Conservation (phyloP, 2,888 invertebrate genomes). For the Asteroscopus sphinx region DNA sequence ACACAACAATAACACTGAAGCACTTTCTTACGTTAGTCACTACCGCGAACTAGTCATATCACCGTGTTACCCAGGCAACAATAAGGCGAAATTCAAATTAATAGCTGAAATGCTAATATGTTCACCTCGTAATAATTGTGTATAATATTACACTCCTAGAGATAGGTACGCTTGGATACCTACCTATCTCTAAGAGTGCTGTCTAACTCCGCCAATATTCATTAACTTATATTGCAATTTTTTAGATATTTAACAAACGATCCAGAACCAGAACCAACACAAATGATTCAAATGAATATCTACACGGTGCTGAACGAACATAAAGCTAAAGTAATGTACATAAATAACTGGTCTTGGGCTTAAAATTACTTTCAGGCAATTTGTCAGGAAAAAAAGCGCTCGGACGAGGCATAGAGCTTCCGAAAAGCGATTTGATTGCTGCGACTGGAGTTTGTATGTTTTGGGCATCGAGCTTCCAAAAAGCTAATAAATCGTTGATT, state of each 20-base stretch:
- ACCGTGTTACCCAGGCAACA: background rate
- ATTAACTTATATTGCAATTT: conserved; percentile 8
- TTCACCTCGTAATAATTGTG: conserved; percentile 1
- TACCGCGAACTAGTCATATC: background rate
- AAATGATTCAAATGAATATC: conserved; percentile 58
- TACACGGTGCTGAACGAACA: conserved; percentile 59
- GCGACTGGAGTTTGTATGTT: too few species aligned
- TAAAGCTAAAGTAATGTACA: conserved; percentile 78
- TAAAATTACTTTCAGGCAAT: conserved; percentile 87
- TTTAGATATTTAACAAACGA: conserved; percentile 24
- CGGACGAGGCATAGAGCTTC: too few species aligned
- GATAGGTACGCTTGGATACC: background rate
- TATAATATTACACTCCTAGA: background rate
- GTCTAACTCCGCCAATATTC: conserved; percentile 14
- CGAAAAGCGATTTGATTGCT: too few species aligned
- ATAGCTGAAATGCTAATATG: background rate
- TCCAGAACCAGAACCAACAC: conserved; percentile 31
- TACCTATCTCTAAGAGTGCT: too few species aligned
- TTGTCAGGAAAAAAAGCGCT: conserved; percentile 85
- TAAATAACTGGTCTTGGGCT: conserved; percentile 84
- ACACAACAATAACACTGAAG: too few species aligned
- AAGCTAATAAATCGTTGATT: too few species aligned
- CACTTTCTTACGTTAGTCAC: too few species aligned
- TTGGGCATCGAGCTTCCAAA: too few species aligned
- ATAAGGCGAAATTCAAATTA: background rate